phyloP scores from a whole-genome alignment of 2,113 vertebrate species.

The Choloepus hoffmanni region DNA sequence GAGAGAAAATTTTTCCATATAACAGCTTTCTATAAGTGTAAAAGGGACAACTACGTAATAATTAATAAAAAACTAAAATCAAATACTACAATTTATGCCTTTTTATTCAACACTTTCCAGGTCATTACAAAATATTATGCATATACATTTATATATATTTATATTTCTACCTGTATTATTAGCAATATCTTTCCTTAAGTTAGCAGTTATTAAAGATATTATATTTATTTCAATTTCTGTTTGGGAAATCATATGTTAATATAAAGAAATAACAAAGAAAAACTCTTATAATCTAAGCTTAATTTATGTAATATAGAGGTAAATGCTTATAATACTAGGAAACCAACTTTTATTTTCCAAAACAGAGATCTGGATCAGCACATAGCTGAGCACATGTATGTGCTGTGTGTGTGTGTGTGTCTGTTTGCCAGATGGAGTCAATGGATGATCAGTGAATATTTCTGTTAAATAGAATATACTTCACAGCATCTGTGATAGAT shows the following conservation, averaged over 20 bases:
- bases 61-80: slow-evolving; percentile 26
- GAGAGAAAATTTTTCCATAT: neutral
- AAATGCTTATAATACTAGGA: slow-evolving; percentile 5
- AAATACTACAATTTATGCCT: neutral
- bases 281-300: slow-evolving; percentile 58
- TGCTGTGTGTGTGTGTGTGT: neutral
- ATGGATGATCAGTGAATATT: slow-evolving; percentile 47
- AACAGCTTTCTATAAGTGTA: slow-evolving; percentile 27
- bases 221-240: slow-evolving; percentile 23
- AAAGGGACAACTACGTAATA: neutral
- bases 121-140: slow-evolving; percentile 15
- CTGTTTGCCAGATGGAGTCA: slow-evolving; percentile 43
- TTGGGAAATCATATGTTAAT: slow-evolving; percentile 1
- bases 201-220: slow-evolving; percentile 7
- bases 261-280: neutral
- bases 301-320: neutral
- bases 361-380: neutral
- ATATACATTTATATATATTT: neutral
- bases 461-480: slow-evolving; percentile 67
- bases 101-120: neutral
- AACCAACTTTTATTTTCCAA: slow-evolving; percentile 55
- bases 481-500: neutral
- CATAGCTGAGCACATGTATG: neutral
- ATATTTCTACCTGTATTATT: neutral
- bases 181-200: neutral